Conservation (phyloP, 1,140 invertebrate species). For the Drosophila repletoides region DNA sequence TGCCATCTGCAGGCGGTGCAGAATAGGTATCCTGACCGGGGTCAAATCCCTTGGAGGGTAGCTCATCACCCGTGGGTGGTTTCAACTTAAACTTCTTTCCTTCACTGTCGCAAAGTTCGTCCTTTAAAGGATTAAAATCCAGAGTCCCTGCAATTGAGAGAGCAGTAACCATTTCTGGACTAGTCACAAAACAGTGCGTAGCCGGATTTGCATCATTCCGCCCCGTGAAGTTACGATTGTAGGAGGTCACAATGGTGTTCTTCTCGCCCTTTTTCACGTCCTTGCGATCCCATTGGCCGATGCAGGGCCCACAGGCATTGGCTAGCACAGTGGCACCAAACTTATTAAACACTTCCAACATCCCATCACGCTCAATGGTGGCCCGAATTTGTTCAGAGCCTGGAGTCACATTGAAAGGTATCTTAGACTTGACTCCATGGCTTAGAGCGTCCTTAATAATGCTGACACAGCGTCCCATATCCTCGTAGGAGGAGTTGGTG, state of each 20-base stretch:
- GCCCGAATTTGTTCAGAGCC: conserved; percentile 99
- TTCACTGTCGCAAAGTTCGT: conserved; percentile 89
- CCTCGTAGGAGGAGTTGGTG: conserved; percentile 99
- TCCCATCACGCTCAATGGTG: conserved; percentile 99
- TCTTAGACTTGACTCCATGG: conserved; percentile 97
- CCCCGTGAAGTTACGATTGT: conserved; percentile 99
- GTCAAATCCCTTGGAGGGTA: conserved; percentile 97
- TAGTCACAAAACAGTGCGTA: conserved; percentile 99
- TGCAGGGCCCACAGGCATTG: conserved; percentile 99
- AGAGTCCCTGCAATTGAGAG: conserved; percentile 95
- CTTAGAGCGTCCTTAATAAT: conserved; percentile 95
- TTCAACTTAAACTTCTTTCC: conserved; percentile 97
- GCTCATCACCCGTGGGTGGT: conserved; percentile 94
- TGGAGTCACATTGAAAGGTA: conserved; percentile 99
- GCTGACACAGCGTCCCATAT: conserved; percentile 98
- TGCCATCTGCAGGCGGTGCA: conserved; percentile 87
- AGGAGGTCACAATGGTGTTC: conserved; percentile 99
- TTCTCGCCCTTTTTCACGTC: conserved; percentile 99
- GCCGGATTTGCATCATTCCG: conserved; percentile 99
- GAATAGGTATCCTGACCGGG: conserved; percentile 98
- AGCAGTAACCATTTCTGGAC: conserved; percentile 98
- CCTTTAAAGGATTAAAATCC: conserved; percentile 96
- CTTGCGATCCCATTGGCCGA: conserved; percentile 98
- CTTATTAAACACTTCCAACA: conserved; percentile 87
- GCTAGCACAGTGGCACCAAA: conserved; percentile 92